These are phyloP conservation scores for Polymixis flavicincta DNA, from an alignment of 2,888 invertebrate genomes.

Conservation along the genomic window DNA sequence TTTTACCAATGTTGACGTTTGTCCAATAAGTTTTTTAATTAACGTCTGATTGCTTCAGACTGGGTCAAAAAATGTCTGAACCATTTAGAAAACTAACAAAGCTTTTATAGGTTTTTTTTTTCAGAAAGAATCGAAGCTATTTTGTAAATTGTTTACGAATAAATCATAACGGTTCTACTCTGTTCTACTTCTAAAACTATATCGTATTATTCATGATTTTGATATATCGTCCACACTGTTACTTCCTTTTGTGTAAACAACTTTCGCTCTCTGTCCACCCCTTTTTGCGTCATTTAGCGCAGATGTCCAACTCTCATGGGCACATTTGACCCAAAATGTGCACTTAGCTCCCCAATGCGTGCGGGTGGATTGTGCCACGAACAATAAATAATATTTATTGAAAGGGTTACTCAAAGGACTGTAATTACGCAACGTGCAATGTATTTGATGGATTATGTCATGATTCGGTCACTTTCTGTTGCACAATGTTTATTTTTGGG, in stretches of 20 bases:
- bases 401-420: constrained; percentile 77
- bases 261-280: constrained; percentile 73
- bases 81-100: constrained; percentile 34
- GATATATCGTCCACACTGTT: constrained; percentile 37
- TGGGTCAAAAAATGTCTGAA: constrained; percentile 34
- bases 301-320: constrained; percentile 76
- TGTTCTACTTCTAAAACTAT: constrained; percentile 6
- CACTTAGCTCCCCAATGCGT: constrained; percentile 67
- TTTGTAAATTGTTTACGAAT: constrained; percentile 11
- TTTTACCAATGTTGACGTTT: constrained; percentile 42
- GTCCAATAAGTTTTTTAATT: constrained; percentile 49
- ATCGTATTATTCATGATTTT: constrained; percentile 37
- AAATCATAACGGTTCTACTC: constrained; percentile 8
- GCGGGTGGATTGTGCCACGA: constrained; percentile 71
- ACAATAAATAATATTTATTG: constrained; percentile 73
- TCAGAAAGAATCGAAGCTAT: not conserved
- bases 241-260: constrained; percentile 56
- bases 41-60: constrained; percentile 31
- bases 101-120: not conserved
- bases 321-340: constrained; percentile 70
- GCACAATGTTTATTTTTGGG: constrained; percentile 63
- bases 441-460: constrained; percentile 71
- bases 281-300: constrained; percentile 72
- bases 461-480: constrained; percentile 65
- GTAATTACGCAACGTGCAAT: constrained; percentile 74